Evolutionary conservation across 1,140 invertebrate species (phyloP).

Genomic region (Gonioctena quinquepunctata): DNA sequence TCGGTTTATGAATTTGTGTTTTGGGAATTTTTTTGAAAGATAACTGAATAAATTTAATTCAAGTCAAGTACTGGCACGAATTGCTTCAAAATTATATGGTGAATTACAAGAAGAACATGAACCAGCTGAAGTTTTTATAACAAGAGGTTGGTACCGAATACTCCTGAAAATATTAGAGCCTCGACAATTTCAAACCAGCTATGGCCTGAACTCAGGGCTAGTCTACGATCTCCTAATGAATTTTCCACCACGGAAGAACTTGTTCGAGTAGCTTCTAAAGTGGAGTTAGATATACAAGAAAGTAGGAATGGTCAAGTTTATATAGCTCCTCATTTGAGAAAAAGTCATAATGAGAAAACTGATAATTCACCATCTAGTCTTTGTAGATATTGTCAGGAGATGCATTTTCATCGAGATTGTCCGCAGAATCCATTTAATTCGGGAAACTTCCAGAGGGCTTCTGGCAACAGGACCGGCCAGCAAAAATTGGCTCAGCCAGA

Average conservation of each 20-base stretch:
- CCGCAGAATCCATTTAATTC: not conserved
- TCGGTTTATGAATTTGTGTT: no score
- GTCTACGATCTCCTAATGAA: not conserved
- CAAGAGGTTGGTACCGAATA: not conserved
- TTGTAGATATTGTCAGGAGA: not conserved
- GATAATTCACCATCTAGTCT: no score
- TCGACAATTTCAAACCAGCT: not conserved
- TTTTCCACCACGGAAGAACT: not conserved
- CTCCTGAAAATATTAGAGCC: not conserved
- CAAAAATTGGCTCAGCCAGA: no score
- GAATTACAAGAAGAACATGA: not conserved
- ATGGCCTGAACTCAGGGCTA: not conserved
- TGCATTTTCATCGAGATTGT: not conserved
- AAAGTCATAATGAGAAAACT: no score
- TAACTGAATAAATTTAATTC: no score
- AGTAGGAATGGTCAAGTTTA: not conserved
- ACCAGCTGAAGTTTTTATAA: not conserved
- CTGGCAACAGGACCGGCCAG: not conserved
- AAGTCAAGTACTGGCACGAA: no score
- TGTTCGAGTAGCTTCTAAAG: not conserved
- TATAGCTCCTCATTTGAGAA: not conserved
- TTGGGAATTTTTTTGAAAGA: no score
- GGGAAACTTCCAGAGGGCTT: not conserved
- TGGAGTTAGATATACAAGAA: not conserved
- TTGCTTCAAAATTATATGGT: not conserved